phyloP scores from a whole-genome alignment of 1,140 invertebrate genomes.

The Maniola jurtina region DNA sequence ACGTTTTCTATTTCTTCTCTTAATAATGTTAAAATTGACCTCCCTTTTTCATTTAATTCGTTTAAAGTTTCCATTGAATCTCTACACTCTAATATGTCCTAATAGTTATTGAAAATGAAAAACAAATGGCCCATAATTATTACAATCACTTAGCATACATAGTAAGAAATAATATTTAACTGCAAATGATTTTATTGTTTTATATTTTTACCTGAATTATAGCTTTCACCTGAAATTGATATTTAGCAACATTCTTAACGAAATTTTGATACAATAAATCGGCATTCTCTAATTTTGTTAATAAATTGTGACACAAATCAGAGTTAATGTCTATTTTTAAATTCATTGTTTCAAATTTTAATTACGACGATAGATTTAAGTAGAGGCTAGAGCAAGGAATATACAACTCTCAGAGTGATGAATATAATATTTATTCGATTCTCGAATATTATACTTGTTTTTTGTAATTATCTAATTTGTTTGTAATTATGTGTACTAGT shows the following conservation, averaged over 20 bases:
- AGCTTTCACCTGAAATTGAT: slow-evolving; percentile 86
- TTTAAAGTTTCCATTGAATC: slow-evolving; percentile 84
- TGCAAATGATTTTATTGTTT: neutral
- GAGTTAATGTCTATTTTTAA: slow-evolving; percentile 41
- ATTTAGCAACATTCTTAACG: slow-evolving; percentile 83
- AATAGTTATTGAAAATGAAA: neutral
- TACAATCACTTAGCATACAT: neutral
- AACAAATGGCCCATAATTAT: neutral
- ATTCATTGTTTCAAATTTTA: slow-evolving; percentile 27
- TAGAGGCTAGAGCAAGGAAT: too few relatives aligned
- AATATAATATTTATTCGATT: too few relatives aligned
- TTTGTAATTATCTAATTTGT: too few relatives aligned
- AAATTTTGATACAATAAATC: slow-evolving; percentile 56
- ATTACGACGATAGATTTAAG: too few relatives aligned
- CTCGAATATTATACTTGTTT: too few relatives aligned
- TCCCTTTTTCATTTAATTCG: slow-evolving; percentile 85
- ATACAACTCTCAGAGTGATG: too few relatives aligned
- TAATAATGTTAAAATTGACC: slow-evolving; percentile 82
- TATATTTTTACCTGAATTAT: slow-evolving; percentile 84
- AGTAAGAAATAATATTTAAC: neutral
- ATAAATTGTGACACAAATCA: slow-evolving; percentile 40
- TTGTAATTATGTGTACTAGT: too few relatives aligned
- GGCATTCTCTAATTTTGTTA: slow-evolving; percentile 46
- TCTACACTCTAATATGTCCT: slow-evolving; percentile 79
- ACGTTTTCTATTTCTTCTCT: slow-evolving; percentile 85